Evolutionary conservation across 2,797 vertebrate species (phyloP).

Genomic region (Darevskia nairensis): DNA sequence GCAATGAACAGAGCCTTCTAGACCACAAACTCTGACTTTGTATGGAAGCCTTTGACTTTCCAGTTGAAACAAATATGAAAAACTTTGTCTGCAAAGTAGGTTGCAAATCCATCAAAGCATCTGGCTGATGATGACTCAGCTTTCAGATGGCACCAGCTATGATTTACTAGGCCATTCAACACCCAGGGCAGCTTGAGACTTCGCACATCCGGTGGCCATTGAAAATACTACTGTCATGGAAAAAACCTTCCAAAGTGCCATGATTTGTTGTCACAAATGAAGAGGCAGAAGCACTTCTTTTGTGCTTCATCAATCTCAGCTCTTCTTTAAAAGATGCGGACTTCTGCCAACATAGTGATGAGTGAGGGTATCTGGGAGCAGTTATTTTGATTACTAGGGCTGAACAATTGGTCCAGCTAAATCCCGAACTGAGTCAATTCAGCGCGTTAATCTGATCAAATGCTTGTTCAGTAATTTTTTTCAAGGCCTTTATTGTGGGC

Average conservation of each 20-base stretch:
- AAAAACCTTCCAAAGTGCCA: neutral
- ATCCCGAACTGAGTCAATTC: too few relatives aligned
- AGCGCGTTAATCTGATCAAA: too few relatives aligned
- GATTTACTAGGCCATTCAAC: constrained; percentile 3
- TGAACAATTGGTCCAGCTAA: too few relatives aligned
- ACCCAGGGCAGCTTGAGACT: neutral
- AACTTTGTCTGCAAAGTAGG: neutral
- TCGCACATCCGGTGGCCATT: neutral
- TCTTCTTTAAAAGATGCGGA: neutral
- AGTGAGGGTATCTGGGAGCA: neutral
- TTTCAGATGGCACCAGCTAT: neutral
- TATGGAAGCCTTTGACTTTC: neutral
- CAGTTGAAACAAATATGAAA: constrained; percentile 13
- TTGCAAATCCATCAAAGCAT: neutral
- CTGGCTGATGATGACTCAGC: neutral
- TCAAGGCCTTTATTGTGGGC: too few relatives aligned
- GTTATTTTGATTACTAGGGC: neutral
- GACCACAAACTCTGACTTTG: neutral
- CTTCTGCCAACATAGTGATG: neutral
- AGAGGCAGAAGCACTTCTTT: neutral
- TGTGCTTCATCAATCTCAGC: neutral
- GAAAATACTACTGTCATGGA: neutral
- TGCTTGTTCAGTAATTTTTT: too few relatives aligned
- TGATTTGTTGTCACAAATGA: neutral
- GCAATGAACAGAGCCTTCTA: neutral